Base-by-base conservation (phyloP, 1,140 invertebrate genomes). In the Polyergus mexicanus region DNA sequence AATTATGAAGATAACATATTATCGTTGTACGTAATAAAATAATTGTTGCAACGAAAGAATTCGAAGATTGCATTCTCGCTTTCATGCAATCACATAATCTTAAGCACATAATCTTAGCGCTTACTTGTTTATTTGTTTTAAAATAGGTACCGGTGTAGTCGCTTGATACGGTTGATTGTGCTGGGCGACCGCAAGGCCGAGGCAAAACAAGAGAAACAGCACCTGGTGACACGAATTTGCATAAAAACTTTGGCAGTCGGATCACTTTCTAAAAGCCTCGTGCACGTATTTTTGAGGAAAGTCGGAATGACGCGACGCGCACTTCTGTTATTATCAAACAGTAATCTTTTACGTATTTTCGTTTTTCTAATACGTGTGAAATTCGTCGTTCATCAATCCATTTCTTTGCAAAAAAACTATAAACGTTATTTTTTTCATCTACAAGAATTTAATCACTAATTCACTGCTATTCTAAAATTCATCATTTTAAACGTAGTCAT, bases 41-140 rank as follows among this genome's bases (percentile, higher is more conserved):
- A 71, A 69, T 25, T 71, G 16, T 56, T 22, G 22, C 32, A 25
- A 8, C 32, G 28, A 78, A n/a, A 13, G 51, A 63, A 78, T 68
- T 56, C 25, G 1, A 41, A 41, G 47, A 22, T 60, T 60, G n/a
- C 51, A n/a, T 44, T 54, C 35, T n/a, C 38, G 19, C 7, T 83
- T 74, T 58, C 16, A 72, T 60, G 41, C 11, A 25, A 11, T 74
- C 62, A 47, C 19, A 13, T 74, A 83, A 81, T 16, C 6, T 32
- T 32, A 32, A 32, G 32, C 32, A 32, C 32, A 32, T 32, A 32
- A 32, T 32, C 32, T 8, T 44, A 28, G 41, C 86, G 93, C 92
- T 93, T 72, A 94, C 94, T 94, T 97, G 95, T 98, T 97, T 86
- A 98, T 98, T 94, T 98, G 97, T 93, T 98, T 98, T 65, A 98